Conservation (phyloP, 2,113 vertebrate species). For the Seriola aureovittata region DNA sequence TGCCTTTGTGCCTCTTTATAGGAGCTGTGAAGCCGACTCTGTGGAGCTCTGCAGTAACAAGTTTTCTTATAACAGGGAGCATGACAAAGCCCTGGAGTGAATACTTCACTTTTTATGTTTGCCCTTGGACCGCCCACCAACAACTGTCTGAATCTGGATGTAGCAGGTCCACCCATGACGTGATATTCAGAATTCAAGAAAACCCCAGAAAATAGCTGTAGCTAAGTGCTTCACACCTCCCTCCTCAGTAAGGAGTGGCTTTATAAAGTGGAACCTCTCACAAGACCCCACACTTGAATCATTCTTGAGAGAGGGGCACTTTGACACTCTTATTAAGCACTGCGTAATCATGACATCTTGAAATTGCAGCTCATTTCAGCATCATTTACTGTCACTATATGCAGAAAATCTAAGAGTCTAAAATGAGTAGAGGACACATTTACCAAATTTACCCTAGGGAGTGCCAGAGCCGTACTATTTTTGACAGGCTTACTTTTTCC, state of each 20-base stretch:
- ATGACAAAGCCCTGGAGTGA: constrained; percentile 29
- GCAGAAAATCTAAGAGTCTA: constrained; percentile 39
- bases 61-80: constrained; percentile 23
- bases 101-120: constrained; percentile 14
- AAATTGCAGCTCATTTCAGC: constrained; percentile 44
- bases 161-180: constrained; percentile 12
- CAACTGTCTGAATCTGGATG: background rate
- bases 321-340: constrained; percentile 51
- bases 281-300: constrained; percentile 29
- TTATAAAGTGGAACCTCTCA: constrained; percentile 49
- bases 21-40: constrained; percentile 14
- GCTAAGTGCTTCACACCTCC: constrained; percentile 13
- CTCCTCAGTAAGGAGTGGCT: constrained; percentile 30
- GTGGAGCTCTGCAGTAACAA: constrained; percentile 15
- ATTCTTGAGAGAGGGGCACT: constrained; percentile 37
- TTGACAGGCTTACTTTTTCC: constrained; percentile 46
- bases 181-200: constrained; percentile 26
- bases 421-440: constrained; percentile 39
- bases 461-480: constrained; percentile 22
- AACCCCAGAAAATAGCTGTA: constrained; percentile 3
- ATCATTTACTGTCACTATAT: constrained; percentile 57
- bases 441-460: constrained; percentile 34
- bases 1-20: constrained; percentile 34
- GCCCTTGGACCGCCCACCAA: background rate
- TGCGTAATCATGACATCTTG: constrained; percentile 29